Percentiles rank a stretch among this genome's conserved stretches.
These are phyloP conservation scores for Tryphoninae sp. DNA, from an alignment of 2,888 invertebrate species.

Conservation along the genomic window DNA sequence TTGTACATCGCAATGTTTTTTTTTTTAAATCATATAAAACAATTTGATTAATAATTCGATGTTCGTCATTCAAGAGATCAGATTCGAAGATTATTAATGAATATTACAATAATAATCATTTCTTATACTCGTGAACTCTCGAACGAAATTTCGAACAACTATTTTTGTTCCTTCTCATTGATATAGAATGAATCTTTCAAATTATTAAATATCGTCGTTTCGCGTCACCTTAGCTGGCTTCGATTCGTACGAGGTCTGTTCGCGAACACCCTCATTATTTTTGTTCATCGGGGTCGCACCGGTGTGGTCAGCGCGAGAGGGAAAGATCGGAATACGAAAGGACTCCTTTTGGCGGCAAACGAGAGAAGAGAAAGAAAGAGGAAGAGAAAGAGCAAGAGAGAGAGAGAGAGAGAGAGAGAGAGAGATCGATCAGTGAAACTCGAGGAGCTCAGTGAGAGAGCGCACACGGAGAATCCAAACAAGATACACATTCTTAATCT, in stretches of 20 bases:
- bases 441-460: conserved; percentile 16
- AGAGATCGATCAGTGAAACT: conserved; percentile 4
- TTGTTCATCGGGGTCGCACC: conserved; percentile 55
- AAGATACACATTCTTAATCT: conserved; percentile 61
- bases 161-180: conserved; percentile 1
- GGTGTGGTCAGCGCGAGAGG: conserved; percentile 31
- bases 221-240: conserved; percentile 21
- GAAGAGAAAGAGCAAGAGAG: background rate
- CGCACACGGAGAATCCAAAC: conserved; percentile 54
- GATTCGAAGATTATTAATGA: no score
- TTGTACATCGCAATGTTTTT: no score
- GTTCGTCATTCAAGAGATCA: no score
- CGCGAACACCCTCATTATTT: conserved; percentile 69
- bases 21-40: no score
- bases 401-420: conserved; percentile 9
- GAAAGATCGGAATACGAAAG: conserved; percentile 44
- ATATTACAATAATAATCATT: background rate
- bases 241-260: conserved; percentile 64
- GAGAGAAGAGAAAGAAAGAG: conserved; percentile 4
- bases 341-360: conserved; percentile 46
- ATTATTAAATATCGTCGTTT: conserved; percentile 10
- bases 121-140: background rate
- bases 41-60: no score
- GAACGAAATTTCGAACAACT: background rate
- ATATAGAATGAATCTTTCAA: conserved; percentile 57